Conservation (phyloP, 2,113 vertebrate genomes). For the Corynorhinus townsendii region DNA sequence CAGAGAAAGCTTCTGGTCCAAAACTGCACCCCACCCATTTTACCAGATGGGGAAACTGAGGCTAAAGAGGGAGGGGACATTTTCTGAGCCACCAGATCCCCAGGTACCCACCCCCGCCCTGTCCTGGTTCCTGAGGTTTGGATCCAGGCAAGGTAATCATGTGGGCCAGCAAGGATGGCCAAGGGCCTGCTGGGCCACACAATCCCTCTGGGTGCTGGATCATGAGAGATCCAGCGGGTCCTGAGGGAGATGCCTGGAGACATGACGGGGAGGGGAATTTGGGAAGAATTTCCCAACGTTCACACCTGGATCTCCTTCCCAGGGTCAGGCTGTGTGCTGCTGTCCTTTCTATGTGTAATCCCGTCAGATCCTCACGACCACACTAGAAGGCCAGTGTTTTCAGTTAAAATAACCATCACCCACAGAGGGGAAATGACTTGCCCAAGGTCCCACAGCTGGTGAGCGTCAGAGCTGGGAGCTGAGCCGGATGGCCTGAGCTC, state of each 20-base stretch:
- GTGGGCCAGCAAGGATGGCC: neutral
- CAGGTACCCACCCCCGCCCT: neutral
- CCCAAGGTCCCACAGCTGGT: neutral
- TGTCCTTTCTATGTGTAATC: neutral
- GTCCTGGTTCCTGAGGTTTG: neutral
- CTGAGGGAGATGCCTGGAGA: neutral
- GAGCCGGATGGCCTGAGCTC: neutral
- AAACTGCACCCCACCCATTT: neutral
- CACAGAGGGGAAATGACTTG: neutral
- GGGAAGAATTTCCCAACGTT: neutral
- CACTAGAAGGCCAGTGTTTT: neutral
- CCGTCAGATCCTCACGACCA: neutral
- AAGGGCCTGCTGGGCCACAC: neutral
- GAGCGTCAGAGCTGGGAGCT: neutral
- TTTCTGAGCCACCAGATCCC: neutral
- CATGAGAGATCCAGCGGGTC: neutral
- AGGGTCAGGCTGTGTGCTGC: neutral
- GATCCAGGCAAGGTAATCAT: neutral
- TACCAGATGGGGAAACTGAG: neutral
- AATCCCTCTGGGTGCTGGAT: neutral
- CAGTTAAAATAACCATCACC: neutral
- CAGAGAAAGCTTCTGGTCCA: neutral
- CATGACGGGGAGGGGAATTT: no score
- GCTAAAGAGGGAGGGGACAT: neutral
- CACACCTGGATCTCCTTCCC: neutral